phyloP scores from a whole-genome alignment of 2,888 invertebrate genomes.

The Aromia moschata region DNA sequence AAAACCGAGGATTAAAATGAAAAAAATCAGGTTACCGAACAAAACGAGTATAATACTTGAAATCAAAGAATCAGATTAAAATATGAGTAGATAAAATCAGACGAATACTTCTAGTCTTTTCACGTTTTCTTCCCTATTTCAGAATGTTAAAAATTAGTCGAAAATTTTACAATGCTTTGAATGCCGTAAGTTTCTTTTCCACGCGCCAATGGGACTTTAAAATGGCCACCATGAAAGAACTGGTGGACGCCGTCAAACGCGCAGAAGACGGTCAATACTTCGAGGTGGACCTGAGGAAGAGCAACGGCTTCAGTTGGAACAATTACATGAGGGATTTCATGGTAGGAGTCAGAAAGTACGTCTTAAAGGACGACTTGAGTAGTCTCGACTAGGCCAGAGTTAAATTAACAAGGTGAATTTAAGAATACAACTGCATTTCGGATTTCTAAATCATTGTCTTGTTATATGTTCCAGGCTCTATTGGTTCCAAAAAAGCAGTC shows the following conservation, averaged over 20 bases:
- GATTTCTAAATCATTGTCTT: too few species aligned
- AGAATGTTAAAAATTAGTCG: constrained; percentile 88
- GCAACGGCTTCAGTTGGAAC: constrained; percentile 77
- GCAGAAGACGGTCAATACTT: constrained; percentile 70
- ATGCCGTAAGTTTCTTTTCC: constrained; percentile 85
- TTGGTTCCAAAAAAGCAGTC: constrained; percentile 72
- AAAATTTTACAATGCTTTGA: constrained; percentile 80
- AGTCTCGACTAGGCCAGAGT: constrained; percentile 72
- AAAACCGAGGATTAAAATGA: too few species aligned
- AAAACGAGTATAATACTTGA: too few species aligned
- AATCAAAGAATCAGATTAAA: too few species aligned
- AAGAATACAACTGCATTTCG: too few species aligned
- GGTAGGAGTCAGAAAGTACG: constrained; percentile 82
- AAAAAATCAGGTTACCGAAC: too few species aligned
- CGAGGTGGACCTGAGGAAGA: constrained; percentile 69
- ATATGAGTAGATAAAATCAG: too few species aligned
- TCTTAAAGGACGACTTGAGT: constrained; percentile 79
- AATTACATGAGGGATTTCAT: constrained; percentile 82
- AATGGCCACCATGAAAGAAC: constrained; percentile 69
- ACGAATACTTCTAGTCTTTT: too few species aligned
- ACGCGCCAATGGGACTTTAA: constrained; percentile 85
- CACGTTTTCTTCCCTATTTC: too few species aligned
- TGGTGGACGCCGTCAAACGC: constrained; percentile 66
- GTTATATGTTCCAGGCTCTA: constrained; percentile 68
- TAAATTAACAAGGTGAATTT: constrained; percentile 73